phyloP scores from a whole-genome alignment of 2,113 vertebrate genomes.

The Mesembrinibis cayennensis region DNA sequence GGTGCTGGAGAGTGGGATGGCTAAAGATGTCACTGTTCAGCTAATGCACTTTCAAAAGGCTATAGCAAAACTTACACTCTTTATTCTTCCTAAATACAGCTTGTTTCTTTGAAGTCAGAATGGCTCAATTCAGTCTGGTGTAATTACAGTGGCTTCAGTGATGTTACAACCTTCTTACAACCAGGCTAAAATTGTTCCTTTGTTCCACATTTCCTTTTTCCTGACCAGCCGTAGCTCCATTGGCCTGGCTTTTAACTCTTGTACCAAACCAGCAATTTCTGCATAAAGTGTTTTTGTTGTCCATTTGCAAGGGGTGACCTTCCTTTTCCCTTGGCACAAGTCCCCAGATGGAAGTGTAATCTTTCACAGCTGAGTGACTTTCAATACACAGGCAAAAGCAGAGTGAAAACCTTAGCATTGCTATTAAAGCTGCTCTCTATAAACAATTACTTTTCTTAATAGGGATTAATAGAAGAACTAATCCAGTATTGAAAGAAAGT shows the following conservation, averaged over 20 bases:
- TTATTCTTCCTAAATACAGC: neutral
- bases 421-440: neutral
- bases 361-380: constrained; percentile 22
- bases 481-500: neutral
- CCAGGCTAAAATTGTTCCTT: neutral
- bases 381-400: neutral
- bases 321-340: neutral
- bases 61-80: neutral
- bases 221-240: neutral
- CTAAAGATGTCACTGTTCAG: neutral
- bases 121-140: neutral
- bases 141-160: neutral
- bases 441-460: constrained; percentile 46
- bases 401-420: neutral
- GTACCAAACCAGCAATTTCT: neutral
- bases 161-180: neutral
- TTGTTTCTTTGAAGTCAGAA: neutral
- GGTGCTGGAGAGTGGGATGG: neutral
- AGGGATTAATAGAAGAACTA: constrained; percentile 21
- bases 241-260: neutral
- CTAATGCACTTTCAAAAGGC: neutral
- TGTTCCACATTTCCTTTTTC: neutral
- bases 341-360: neutral
- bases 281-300: neutral
- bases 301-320: constrained; percentile 16